Conservation (phyloP, 1,140 invertebrate species). For the Colletes gigas region DNA sequence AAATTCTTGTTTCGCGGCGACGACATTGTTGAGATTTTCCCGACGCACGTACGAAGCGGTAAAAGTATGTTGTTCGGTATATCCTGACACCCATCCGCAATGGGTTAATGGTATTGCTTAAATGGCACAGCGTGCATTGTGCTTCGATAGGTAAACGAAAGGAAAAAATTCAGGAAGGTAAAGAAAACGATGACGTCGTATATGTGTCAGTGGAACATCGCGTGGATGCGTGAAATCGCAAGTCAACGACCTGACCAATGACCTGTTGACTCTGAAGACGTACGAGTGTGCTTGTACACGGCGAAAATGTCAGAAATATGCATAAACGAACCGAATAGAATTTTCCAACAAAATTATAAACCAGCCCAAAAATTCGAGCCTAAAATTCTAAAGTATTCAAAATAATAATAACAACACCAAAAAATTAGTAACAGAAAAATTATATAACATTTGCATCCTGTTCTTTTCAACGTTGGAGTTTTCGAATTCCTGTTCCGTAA, state of each 20-base stretch:
- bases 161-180: conserved; percentile 49
- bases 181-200: conserved; percentile 67
- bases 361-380: too few species aligned
- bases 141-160: conserved; percentile 24
- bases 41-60: too few species aligned
- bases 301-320: conserved; percentile 18
- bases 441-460: too few species aligned
- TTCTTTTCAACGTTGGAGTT: not conserved
- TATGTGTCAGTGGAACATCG: conserved; percentile 77
- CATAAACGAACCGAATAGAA: not conserved
- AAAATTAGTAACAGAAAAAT: too few species aligned
- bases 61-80: too few species aligned
- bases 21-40: too few species aligned
- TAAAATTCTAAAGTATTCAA: too few species aligned
- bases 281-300: conserved; percentile 1
- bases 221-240: conserved; percentile 75
- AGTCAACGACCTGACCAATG: conserved; percentile 75
- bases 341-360: too few species aligned
- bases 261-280: conserved; percentile 56
- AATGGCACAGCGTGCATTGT: conserved; percentile 12
- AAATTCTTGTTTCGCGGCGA: too few species aligned
- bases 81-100: too few species aligned
- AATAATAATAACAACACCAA: too few species aligned
- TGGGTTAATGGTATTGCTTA: not conserved
- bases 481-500: too few species aligned